Percentiles rank a stretch among this genome's conserved stretches.
Evolutionary conservation across 2,797 vertebrate species (phyloP).

Genomic region (Malurus splendens): DNA sequence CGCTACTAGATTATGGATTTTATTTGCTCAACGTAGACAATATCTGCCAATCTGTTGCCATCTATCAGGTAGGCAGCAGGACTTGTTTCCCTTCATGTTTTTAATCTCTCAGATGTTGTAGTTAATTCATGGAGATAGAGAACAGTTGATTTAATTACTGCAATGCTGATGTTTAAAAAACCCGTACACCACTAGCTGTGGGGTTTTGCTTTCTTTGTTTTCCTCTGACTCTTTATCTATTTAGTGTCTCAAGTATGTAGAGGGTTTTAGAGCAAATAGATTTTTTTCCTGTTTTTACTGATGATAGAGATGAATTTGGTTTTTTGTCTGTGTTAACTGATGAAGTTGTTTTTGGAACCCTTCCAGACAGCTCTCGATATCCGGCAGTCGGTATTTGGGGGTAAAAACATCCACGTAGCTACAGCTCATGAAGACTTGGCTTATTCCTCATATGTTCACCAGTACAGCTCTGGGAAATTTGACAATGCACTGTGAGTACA

Average conservation of each 20-base stretch:
- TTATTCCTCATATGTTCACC: slow-evolving; percentile 97
- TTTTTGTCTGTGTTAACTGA: neutral
- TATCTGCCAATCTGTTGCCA: slow-evolving; percentile 97
- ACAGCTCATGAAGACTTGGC: slow-evolving; percentile 97
- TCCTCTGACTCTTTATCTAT: neutral
- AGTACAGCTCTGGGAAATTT: slow-evolving; percentile 98
- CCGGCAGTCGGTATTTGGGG: slow-evolving; percentile 97
- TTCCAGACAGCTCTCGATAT: slow-evolving; percentile 94
- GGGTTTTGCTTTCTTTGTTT: neutral
- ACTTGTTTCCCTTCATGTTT: neutral
- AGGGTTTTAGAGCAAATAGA: neutral
- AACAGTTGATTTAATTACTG: neutral
- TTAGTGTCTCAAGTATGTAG: neutral
- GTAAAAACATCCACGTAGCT: slow-evolving; percentile 98
- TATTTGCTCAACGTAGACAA: slow-evolving; percentile 99
- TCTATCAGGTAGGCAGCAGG: slow-evolving; percentile 88
- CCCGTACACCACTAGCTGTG: fast-evolving
- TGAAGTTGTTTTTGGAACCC: neutral
- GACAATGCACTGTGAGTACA: slow-evolving; percentile 95
- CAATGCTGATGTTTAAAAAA: neutral
- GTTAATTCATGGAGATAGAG: neutral
- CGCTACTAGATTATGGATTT: slow-evolving; percentile 97
- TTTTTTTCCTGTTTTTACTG: too few species aligned
- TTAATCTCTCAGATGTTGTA: neutral
- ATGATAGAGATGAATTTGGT: neutral